A percentile compares a stretch with the other conserved stretches of the same genome.
Conservation (phyloP, 2,797 vertebrate genomes). For the Bovichtus variegatus region DNA sequence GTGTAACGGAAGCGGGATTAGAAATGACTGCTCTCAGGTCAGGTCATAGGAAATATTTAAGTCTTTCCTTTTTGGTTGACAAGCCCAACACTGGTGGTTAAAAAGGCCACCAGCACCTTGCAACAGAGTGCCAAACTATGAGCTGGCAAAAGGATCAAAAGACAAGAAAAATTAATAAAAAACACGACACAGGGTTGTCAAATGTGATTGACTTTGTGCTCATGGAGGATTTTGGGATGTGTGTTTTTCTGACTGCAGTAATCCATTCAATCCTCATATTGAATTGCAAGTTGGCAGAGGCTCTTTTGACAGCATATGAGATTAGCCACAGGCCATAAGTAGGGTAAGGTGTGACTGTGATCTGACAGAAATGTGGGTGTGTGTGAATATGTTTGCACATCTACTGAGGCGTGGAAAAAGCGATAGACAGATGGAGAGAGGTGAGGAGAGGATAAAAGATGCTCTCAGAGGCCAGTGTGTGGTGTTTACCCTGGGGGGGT, state of each 20-base stretch:
- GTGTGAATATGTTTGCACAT: conserved; percentile 17
- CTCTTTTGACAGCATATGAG: conserved; percentile 50
- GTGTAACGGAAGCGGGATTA: conserved; percentile 23
- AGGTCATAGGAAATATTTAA: neutral
- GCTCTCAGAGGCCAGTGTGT: conserved; percentile 8
- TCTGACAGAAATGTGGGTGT: conserved; percentile 2
- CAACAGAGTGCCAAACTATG: conserved; percentile 19
- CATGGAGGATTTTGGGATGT: conserved; percentile 50
- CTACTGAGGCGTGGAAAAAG: neutral
- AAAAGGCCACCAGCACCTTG: conserved; percentile 6
- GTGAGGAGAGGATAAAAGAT: conserved; percentile 27
- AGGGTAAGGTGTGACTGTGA: conserved; percentile 2
- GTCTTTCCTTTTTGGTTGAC: conserved; percentile 1
- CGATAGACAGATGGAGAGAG: conserved; percentile 24
- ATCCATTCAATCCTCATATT: conserved; percentile 47
- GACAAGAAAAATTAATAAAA: conserved; percentile 34
- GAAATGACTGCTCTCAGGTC: neutral
- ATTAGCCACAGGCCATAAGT: conserved; percentile 47
- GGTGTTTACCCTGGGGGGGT: conserved; percentile 89
- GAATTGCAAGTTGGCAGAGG: conserved; percentile 49
- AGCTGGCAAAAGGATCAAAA: conserved; percentile 53
- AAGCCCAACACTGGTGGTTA: neutral
- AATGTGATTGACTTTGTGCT: conserved; percentile 67
- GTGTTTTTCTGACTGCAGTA: conserved; percentile 48
- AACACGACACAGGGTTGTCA: conserved; percentile 59